Base-by-base conservation (phyloP, 2,888 invertebrate genomes). In the Hyppa rectilinea region DNA sequence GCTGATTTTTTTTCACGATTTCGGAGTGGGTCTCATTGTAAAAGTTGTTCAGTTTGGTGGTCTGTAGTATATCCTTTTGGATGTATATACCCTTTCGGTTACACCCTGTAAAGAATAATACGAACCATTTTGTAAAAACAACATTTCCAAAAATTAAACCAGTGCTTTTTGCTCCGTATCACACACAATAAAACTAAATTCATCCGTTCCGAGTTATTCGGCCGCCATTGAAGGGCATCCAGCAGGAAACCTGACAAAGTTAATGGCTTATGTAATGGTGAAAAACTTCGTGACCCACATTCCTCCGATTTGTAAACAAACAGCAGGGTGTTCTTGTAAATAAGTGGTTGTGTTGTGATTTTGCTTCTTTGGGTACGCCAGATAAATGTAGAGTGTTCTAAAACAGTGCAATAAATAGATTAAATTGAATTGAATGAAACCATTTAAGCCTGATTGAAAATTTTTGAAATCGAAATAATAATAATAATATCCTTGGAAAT, bases 231-330 rank as follows among this genome's bases (percentile, higher is more conserved):
- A 50, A 45, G 40, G 34, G 58, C 45, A 31, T 40, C 38, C 61
- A 53, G 64, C 45, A 47, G 79, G 61, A 71, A 71, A 56, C 71
- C 66, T 64, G 74, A 36, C 60, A 34, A 36, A 53, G 53, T 55
- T 55, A 79, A 79, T 79, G 68, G 70, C 45, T 49, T 59, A 64
- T 65, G 56, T 70, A 70, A 75, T 66, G 53, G 26, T 31, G 64
- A 65, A 75, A 65, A 58, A 67, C 68, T 62, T 58, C 29, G 59
- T 29, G 63, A 75, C 69, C 76, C 70, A 65, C 55, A 77, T 80
- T 64, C 29, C 20, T n/a, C 7, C 31, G 31, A 43, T 56, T 63
- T 72, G 53, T 61, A 52, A 56, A 78, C 72, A 78, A 77, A 67
- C 34, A 14, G 29, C 53, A 14, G 29, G 45, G 10, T 40, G 62